Conservation (phyloP, 2,797 vertebrate species). For the Myripristis murdjan region DNA sequence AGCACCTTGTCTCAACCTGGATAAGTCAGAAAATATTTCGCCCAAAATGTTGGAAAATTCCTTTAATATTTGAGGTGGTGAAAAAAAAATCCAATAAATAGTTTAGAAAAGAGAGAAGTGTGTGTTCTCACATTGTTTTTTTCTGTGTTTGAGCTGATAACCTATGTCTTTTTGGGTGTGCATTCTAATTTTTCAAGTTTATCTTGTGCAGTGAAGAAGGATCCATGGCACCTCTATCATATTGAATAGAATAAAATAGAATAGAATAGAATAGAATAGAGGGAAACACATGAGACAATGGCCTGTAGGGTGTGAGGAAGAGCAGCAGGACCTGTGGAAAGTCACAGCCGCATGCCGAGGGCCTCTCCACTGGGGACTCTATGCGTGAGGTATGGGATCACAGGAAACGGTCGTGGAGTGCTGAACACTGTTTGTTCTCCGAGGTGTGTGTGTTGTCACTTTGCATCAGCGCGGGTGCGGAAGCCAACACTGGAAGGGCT, state of each 20-base stretch:
- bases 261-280: not conserved
- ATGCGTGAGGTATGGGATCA: constrained; percentile 28
- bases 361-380: constrained; percentile 30
- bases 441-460: constrained; percentile 57
- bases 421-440: constrained; percentile 58
- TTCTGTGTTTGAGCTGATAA: no score
- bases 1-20: no score
- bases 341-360: constrained; percentile 64
- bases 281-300: not conserved
- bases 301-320: not conserved
- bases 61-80: no score
- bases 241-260: not conserved
- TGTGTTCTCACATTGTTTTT: no score
- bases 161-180: no score
- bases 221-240: no score
- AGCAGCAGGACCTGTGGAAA: constrained; percentile 56
- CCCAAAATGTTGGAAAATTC: no score
- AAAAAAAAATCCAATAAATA: no score
- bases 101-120: no score
- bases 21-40: no score
- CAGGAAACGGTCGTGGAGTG: constrained; percentile 59
- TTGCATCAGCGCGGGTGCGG: constrained; percentile 47
- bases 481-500: constrained; percentile 39
- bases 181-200: no score
- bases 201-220: no score